Conservation (phyloP, 2,888 invertebrate species). For the Gari tellinella region DNA sequence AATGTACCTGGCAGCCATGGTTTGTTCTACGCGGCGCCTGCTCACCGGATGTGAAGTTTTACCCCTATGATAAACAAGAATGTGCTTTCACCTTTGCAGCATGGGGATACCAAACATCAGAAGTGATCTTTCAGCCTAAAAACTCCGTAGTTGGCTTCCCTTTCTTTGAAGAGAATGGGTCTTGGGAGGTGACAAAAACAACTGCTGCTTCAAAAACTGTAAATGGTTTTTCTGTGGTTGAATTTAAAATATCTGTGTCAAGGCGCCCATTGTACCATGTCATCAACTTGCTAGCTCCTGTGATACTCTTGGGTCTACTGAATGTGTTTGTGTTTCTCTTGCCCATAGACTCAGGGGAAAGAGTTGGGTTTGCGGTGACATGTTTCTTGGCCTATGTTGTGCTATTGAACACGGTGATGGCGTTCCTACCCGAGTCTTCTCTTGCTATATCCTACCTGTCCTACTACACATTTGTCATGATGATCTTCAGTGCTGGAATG, state of each 20-base stretch:
- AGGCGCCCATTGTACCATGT: constrained; percentile 47
- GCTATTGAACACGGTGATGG: constrained; percentile 45
- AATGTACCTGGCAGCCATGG: constrained; percentile 51
- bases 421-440: constrained; percentile 39
- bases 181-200: constrained; percentile 41
- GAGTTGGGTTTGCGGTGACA: constrained; percentile 50
- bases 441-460: constrained; percentile 45
- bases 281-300: constrained; percentile 43
- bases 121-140: constrained; percentile 22
- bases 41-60: constrained; percentile 43
- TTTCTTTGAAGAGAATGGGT: constrained; percentile 51
- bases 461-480: constrained; percentile 58
- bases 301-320: constrained; percentile 34
- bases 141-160: constrained; percentile 20
- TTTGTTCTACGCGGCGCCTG: constrained; percentile 39
- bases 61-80: constrained; percentile 48
- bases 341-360: constrained; percentile 53
- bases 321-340: constrained; percentile 52
- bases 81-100: constrained; percentile 44
- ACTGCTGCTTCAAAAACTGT: constrained; percentile 4
- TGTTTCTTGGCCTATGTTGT: constrained; percentile 55
- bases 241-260: constrained; percentile 29
- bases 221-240: constrained; percentile 30
- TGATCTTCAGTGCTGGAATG: constrained; percentile 49
- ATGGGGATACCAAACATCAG: constrained; percentile 35